Evolutionary conservation across 1,140 invertebrate species (phyloP).

Genomic region (Pseudachorutes palmiensis): DNA sequence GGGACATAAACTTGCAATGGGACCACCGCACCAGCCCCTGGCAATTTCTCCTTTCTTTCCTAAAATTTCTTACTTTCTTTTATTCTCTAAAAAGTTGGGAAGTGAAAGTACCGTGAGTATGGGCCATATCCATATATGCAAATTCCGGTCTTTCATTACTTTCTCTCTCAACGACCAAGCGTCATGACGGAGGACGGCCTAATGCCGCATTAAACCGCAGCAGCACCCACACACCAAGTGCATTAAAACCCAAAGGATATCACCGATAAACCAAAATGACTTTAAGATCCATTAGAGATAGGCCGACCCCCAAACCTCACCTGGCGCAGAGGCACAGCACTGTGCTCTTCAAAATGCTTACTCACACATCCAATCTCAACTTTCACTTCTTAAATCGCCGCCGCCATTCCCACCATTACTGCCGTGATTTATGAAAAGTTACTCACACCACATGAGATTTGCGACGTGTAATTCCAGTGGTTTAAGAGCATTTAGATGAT

Average conservation of each 20-base stretch:
- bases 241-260: not conserved
- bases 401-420: not conserved
- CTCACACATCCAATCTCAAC: not conserved
- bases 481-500: too few species aligned
- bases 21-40: not conserved
- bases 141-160: constrained; percentile 4
- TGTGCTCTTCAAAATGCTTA: not conserved
- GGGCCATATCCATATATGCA: constrained; percentile 9
- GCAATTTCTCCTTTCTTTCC: not conserved
- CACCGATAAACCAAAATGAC: not conserved
- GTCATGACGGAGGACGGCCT: not conserved
- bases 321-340: not conserved
- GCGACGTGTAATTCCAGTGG: too few species aligned
- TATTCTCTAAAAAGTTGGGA: not conserved
- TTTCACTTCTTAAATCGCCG: not conserved
- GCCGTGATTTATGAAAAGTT: too few species aligned
- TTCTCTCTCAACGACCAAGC: not conserved
- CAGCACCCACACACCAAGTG: not conserved
- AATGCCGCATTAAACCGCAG: constrained; percentile 4
- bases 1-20: too few species aligned
- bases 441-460: too few species aligned
- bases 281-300: constrained; percentile 11
- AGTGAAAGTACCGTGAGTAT: constrained; percentile 7
- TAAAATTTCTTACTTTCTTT: not conserved
- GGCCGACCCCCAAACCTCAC: not conserved